Evolutionary conservation across 2,888 invertebrate genomes (phyloP), one percentile per base, ranked within the genome.

Genomic region (Sipunculus nudus): DNA sequence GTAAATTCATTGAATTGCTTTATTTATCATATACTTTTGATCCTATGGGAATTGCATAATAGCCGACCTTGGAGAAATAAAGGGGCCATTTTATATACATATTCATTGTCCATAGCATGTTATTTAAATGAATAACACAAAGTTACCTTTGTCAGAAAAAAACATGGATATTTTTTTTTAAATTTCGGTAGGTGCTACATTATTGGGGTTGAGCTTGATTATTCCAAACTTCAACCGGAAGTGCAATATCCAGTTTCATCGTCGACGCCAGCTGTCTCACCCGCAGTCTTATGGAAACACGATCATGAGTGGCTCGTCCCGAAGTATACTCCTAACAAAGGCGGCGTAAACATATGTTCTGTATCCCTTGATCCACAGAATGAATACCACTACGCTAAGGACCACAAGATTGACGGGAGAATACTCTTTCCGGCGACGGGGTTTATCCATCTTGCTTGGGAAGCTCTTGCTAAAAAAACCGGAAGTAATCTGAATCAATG

Each of bases 361-460:
- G 48, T 48, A 8, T 23, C 16, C 16, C 8, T 48, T 10, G 16
- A 48, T 16, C 26, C n/a, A n/a, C n/a, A n/a, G n/a, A n/a, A n/a
- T n/a, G n/a, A n/a, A 4, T 40, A 57, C 28, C 6, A 39, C 6
- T 57, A 25, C 26, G 19, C 55, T 6, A 8, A 13, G 10, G 93
- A 92, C 0, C 94, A 94, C 81, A 86, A 89, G 1, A 89, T 94
- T 59, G 93, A 94, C 78, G 91, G 93, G 28, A 88, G 95, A 77
- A 87, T 94, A 50, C 86, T 96, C 16, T 95, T 91, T 71, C 94
- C 93, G 0, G 93, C 92, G 0, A 92, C 92, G 0, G 91, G 91
- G 19, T 93, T 93, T 80, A 23, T 69, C 16, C 93, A 93, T 79
- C 21, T 69, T 13, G 65, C 61, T 5, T 59, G 59, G 59, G 46